A percentile compares a stretch with the other conserved stretches of the same genome.
Evolutionary conservation across 2,797 vertebrate species (phyloP).

Genomic region (Neoniphon sammara): DNA sequence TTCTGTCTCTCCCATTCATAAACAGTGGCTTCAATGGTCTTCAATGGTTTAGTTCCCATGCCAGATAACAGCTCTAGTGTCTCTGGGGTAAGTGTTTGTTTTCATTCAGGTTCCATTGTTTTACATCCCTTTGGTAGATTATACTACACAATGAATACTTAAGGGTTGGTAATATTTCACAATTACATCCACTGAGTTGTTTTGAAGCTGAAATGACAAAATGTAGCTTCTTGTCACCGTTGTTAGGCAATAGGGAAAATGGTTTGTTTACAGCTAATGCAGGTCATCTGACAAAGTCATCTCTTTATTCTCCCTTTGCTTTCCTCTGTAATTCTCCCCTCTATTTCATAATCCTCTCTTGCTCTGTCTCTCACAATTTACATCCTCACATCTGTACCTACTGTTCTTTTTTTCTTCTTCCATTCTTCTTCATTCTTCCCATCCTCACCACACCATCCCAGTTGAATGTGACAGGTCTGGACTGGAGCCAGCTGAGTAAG

Average conservation of each 20-base stretch:
- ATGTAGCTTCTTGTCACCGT: too few species aligned
- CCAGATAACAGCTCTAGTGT: slow-evolving; percentile 90
- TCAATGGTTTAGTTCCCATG: slow-evolving; percentile 90
- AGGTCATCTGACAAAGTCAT: slow-evolving; percentile 22
- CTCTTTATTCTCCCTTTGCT: slow-evolving; percentile 36
- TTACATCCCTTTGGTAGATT: not conserved
- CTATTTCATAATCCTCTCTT: slow-evolving; percentile 24
- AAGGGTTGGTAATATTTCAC: slow-evolving; percentile 1
- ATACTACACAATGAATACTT: too few species aligned
- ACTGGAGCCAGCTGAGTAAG: slow-evolving; percentile 97
- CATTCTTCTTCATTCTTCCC: slow-evolving; percentile 25
- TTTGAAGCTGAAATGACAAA: not conserved
- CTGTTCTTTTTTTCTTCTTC: slow-evolving; percentile 18
- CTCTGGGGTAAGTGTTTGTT: slow-evolving; percentile 89
- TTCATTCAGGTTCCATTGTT: slow-evolving; percentile 32
- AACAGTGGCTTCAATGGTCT: slow-evolving; percentile 89
- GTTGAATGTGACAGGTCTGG: slow-evolving; percentile 95
- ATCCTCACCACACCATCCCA: slow-evolving; percentile 72
- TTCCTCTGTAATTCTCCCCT: slow-evolving; percentile 49
- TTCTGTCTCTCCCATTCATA: slow-evolving; percentile 52
- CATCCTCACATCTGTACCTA: not conserved
- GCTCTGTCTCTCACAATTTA: not conserved
- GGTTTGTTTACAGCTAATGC: slow-evolving; percentile 25
- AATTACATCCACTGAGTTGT: not conserved
- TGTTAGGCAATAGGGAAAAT: slow-evolving; percentile 6